phyloP scores from a whole-genome alignment of 2,888 invertebrate genomes.

The Sesia bembeciformis region DNA sequence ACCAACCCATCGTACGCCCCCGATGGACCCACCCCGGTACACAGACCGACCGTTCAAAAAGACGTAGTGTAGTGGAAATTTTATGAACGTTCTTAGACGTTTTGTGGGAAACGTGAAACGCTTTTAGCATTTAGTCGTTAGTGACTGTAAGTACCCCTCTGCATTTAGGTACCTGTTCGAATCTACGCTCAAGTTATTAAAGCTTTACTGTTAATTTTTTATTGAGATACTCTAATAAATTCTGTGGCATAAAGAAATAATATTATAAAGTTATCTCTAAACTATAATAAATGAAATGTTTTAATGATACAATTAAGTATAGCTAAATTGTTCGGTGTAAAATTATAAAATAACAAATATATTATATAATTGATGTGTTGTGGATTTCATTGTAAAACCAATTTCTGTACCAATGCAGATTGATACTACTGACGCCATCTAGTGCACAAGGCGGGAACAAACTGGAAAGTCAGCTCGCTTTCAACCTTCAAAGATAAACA shows the following conservation, averaged over 20 bases:
- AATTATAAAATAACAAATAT: slow-evolving; percentile 33
- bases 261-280: slow-evolving; percentile 48
- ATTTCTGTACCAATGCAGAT: too few species aligned
- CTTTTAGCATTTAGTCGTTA: slow-evolving; percentile 66
- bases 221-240: slow-evolving; percentile 63
- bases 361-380: background rate
- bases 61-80: slow-evolving; percentile 39
- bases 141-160: slow-evolving; percentile 57
- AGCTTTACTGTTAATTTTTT: slow-evolving; percentile 69
- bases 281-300: slow-evolving; percentile 37
- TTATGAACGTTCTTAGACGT: slow-evolving; percentile 36
- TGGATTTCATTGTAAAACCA: background rate
- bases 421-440: background rate
- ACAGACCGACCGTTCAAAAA: slow-evolving; percentile 26
- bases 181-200: slow-evolving; percentile 70
- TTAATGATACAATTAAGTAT: slow-evolving; percentile 37
- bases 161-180: slow-evolving; percentile 61
- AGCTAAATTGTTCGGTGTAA: slow-evolving; percentile 61
- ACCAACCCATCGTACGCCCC: slow-evolving; percentile 63
- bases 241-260: slow-evolving; percentile 46
- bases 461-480: too few species aligned
- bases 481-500: too few species aligned
- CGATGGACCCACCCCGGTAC: slow-evolving; percentile 61
- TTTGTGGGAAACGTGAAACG: slow-evolving; percentile 69
- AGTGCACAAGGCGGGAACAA: background rate